These are phyloP conservation scores for Atrina japonica DNA, from an alignment of 2,888 invertebrate species.

Conservation along the genomic window DNA sequence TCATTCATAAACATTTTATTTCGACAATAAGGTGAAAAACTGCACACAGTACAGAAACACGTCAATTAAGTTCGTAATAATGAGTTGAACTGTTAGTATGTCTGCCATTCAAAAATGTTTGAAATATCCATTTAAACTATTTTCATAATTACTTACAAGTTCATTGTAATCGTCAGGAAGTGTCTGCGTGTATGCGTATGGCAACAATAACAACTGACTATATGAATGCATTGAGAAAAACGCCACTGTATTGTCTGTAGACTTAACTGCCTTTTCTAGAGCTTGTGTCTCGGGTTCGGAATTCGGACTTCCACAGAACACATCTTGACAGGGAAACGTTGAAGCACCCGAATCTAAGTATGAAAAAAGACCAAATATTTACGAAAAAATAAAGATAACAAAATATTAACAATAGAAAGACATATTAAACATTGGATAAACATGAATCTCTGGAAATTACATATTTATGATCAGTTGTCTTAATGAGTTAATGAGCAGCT, in stretches of 20 bases:
- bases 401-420: neutral
- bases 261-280: conserved; percentile 7
- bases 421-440: too few species aligned
- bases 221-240: conserved; percentile 37
- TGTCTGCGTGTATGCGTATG: conserved; percentile 16
- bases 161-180: conserved; percentile 28
- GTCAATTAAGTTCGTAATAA: too few species aligned
- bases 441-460: too few species aligned
- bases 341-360: conserved; percentile 19
- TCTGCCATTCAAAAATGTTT: neutral
- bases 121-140: too few species aligned
- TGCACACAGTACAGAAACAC: too few species aligned
- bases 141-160: conserved; percentile 15
- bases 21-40: too few species aligned
- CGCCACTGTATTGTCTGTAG: neutral
- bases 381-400: too few species aligned
- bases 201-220: conserved; percentile 27
- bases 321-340: conserved; percentile 15
- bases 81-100: neutral
- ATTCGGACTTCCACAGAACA: conserved; percentile 17
- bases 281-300: conserved; percentile 27
- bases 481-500: too few species aligned
- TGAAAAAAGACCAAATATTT: neutral
- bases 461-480: too few species aligned
- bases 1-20: too few species aligned